Evolutionary conservation across 2,797 vertebrate species (phyloP).

Genomic region (Hippopotamyrus pictus): DNA sequence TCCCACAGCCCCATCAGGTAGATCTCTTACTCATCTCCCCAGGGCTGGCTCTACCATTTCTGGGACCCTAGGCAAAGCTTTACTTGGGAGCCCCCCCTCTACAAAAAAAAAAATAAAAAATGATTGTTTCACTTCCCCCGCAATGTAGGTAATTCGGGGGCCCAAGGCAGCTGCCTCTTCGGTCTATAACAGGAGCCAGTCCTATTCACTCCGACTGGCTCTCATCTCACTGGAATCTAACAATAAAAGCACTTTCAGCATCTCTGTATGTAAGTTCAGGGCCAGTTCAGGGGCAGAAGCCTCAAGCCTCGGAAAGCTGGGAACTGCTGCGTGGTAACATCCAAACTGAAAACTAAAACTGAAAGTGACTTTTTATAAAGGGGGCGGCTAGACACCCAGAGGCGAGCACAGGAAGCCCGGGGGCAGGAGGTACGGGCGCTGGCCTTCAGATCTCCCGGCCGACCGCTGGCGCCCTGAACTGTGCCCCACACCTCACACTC

Average conservation of each 20-base stretch:
- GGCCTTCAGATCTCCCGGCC: neutral
- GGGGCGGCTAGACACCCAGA: neutral
- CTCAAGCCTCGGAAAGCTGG: neutral
- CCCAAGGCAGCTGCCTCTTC: neutral
- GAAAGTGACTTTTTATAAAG: neutral
- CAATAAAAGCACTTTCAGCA: neutral
- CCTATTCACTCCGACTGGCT: neutral
- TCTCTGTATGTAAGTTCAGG: neutral
- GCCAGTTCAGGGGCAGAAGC: neutral
- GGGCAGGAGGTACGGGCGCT: neutral
- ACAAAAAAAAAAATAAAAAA: neutral
- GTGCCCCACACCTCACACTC: neutral
- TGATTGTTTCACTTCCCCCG: neutral
- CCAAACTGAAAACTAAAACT: neutral
- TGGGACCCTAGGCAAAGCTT: neutral
- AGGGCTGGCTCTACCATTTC: neutral
- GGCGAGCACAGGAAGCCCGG: neutral
- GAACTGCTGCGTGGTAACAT: neutral
- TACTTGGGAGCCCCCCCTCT: neutral
- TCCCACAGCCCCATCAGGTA: neutral
- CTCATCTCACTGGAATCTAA: neutral
- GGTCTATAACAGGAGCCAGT: neutral
- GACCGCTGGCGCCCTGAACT: neutral
- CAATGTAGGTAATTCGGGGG: neutral
- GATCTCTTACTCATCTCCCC: neutral